Base-by-base conservation (phyloP, 2,797 vertebrate genomes). In the Danio jaintianensis region DNA sequence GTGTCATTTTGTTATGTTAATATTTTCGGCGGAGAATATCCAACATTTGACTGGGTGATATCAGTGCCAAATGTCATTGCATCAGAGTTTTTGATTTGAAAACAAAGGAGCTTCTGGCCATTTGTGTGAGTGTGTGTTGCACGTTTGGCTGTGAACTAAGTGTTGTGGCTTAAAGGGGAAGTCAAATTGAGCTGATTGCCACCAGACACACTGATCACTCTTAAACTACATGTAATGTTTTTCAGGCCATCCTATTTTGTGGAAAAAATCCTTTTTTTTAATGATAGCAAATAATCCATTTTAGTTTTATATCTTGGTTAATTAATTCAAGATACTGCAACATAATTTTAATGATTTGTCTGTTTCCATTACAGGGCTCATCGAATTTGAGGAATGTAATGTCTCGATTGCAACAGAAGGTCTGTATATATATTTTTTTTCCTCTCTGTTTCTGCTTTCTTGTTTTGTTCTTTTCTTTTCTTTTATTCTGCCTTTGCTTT, bases 361-460 rank as follows among this genome's bases (percentile, higher is more conserved):
- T 89, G 1, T 69, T 86, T 83, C 84, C 12, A 16, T 75, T 85
- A 92, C 88, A 99, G 98, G 96, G 16, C 94, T 94, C 82, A 94
- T 99, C 91, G 98, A 98, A 88, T 99, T 99, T 95, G 97, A 98
- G 90, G 97, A 98, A 92, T 99, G 97, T 89, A 97, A 97, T 75
- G 88, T 94, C 85, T 94, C 96, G 36, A 93, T 93, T 78, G 95
- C 95, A 74, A 94, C 94, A 53, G 98, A 99, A 96, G 96, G 98
- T 97, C 83, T 90, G 91, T 47, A 7, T 47, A 5, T 6, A 15
- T 81, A 6, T 7, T 69, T n/a, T 55, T 20, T 15, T 38, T 59
- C 55, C 7, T 77, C 36, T 74, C 3, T 58, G 20, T 20, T 76
- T 9, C 15, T 0, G 16, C 40, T 7, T 68, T 4, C 0, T 47